These are phyloP conservation scores for Lottia scabra DNA, from an alignment of 2,888 invertebrate species.

Conservation along the genomic window DNA sequence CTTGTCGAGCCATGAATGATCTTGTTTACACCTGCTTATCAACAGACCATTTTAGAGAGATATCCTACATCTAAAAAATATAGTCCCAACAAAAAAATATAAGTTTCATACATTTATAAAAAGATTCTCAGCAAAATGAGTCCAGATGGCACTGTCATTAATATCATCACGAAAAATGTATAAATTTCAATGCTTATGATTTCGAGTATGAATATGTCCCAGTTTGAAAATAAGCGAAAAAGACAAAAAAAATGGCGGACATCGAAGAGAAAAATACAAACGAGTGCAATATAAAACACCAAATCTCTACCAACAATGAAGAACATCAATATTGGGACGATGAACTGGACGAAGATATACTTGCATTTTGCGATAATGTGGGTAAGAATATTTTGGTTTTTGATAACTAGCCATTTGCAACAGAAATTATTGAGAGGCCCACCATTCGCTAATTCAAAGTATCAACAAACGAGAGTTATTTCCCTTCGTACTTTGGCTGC, in stretches of 20 bases:
- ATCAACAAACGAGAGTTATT: not conserved
- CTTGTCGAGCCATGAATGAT: not conserved
- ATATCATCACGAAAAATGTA: no score
- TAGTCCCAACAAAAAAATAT: not conserved
- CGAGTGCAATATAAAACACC: no score
- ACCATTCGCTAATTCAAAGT: not conserved
- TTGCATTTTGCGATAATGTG: not conserved
- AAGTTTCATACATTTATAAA: no score
- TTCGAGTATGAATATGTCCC: no score
- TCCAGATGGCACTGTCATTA: no score
- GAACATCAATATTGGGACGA: not conserved
- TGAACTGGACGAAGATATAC: not conserved
- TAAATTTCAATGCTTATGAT: no score
- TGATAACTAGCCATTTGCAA: not conserved
- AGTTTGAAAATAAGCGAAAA: no score
- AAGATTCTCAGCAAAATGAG: no score
- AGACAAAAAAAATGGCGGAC: no score
- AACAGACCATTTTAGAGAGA: not conserved
- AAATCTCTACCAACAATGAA: no score
- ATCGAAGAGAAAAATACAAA: no score
- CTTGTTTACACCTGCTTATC: slow-evolving; percentile 1
- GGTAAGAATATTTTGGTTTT: not conserved
- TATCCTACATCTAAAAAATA: not conserved
- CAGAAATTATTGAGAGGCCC: not conserved
- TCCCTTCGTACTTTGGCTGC: not conserved